A percentile compares a stretch with the other conserved stretches of the same genome.
Evolutionary conservation across 2,113 vertebrate genomes (phyloP).

Genomic region (Takifugu flavidus): DNA sequence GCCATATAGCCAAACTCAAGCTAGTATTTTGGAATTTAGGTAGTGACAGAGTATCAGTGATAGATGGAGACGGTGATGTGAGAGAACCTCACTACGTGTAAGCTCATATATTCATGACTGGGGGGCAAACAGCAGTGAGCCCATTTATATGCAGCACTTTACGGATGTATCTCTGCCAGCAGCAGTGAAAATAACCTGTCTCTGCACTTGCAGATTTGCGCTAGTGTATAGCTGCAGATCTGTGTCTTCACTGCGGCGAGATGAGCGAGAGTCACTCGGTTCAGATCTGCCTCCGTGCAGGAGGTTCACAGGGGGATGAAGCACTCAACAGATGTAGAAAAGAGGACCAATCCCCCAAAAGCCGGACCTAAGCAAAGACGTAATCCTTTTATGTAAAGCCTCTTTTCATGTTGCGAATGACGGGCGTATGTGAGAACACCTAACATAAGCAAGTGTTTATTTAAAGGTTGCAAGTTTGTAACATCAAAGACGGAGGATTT

Average conservation of each 20-base stretch:
- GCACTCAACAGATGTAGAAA: slow-evolving; percentile 18
- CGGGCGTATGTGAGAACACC: slow-evolving; percentile 30
- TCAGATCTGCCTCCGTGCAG: slow-evolving; percentile 25
- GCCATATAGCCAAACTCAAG: not conserved
- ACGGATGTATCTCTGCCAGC: slow-evolving; percentile 17
- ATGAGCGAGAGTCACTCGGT: slow-evolving; percentile 13
- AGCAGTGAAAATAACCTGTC: slow-evolving; percentile 29
- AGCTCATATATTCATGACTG: slow-evolving; percentile 33
- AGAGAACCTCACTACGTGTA: slow-evolving; percentile 15
- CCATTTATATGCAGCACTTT: slow-evolving; percentile 37
- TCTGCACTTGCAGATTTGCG: not conserved
- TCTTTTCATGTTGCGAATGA: slow-evolving; percentile 40
- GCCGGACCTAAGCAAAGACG: slow-evolving; percentile 18
- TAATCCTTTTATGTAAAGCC: slow-evolving; percentile 42
- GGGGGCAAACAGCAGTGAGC: slow-evolving; percentile 31
- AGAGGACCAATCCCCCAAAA: slow-evolving; percentile 19
- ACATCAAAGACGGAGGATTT: slow-evolving; percentile 28
- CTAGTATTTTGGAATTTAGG: not conserved
- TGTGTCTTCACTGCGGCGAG: slow-evolving; percentile 21
- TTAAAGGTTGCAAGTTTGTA: slow-evolving; percentile 29
- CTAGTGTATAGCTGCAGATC: not conserved
- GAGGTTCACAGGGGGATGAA: slow-evolving; percentile 28
- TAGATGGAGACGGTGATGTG: not conserved
- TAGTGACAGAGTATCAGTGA: not conserved
- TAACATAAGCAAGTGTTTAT: slow-evolving; percentile 36